Evolutionary conservation across 2,888 invertebrate genomes (phyloP), one percentile per base, ranked within the genome.

Genomic region (Amiota mariae): DNA sequence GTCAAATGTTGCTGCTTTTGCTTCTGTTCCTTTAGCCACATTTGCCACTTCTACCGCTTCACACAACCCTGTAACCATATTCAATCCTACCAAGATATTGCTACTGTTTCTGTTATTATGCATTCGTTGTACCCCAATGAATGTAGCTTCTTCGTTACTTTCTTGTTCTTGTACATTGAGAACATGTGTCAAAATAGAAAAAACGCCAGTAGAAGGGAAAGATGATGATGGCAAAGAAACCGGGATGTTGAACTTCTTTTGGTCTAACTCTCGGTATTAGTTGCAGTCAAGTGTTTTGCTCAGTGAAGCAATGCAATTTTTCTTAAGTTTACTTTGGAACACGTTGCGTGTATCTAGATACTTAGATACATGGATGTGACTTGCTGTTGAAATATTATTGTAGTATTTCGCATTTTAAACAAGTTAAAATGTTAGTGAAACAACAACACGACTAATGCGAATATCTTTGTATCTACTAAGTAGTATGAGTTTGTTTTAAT

Each of bases 381-480:
- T 36, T 36, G 46, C 13, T 46, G 63, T 46, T 12, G 63, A 24
- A 63, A 12, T 63, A 13, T 24, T 12, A 18, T 18, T 18, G 18
- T 24, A 54, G 54, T n/a, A n/a, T 54, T 12, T 54, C 13, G n/a
- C 12, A 54, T n/a, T 20, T 67, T 67, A 49, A 67, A 67, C n/a
- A 67, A 67, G 66, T 67, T 49, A 49, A 67, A 70, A 70, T 24
- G 24, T 59, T 49, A 24, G 47, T 61, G 61, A 59, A 59, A 8
- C n/a, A 13, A 71, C 49, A 46, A 11, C 15, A 46, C 24, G 9
- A 51, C 11, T 24, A 20, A 13, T 20, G 1, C 51, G 49, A 54
- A 73, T 72, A 73, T 76, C 76, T 76, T 75, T 75, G 36, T 64
- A 24, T 36, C 8, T 51, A n/a, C n/a, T n/a, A n/a, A n/a, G n/a